Percentiles rank a stretch among this genome's conserved stretches.
Evolutionary conservation across 1,140 invertebrate species (phyloP).

Genomic region (Hycleus cichorii): DNA sequence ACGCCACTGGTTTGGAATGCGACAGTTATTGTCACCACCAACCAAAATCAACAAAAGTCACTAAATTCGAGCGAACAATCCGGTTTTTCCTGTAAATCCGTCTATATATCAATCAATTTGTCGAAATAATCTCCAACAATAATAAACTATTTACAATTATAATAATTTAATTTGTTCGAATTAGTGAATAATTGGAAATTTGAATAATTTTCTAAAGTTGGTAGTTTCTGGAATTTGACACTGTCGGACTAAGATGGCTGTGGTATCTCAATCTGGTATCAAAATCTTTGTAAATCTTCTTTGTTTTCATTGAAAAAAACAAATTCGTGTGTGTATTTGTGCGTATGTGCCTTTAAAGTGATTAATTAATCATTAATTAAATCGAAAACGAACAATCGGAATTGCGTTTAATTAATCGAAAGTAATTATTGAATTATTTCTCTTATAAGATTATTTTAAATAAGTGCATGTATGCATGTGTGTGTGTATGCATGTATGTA

Average conservation of each 20-base stretch:
- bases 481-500: not conserved
- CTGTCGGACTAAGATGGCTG: slow-evolving; percentile 38
- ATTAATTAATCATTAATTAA: slow-evolving; percentile 1
- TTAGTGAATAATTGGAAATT: too few relatives aligned
- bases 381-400: slow-evolving; percentile 3
- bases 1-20: too few relatives aligned
- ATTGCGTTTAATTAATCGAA: not conserved
- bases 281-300: slow-evolving; percentile 36
- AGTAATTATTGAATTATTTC: not conserved
- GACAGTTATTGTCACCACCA: too few relatives aligned
- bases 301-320: slow-evolving; percentile 37
- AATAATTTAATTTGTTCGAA: too few relatives aligned
- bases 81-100: too few relatives aligned
- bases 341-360: slow-evolving; percentile 15
- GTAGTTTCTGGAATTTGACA: slow-evolving; percentile 42
- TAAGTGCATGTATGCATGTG: not conserved
- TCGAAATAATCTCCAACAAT: too few relatives aligned
- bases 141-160: too few relatives aligned
- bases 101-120: too few relatives aligned
- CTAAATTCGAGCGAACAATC: too few relatives aligned
- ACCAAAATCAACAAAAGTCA: too few relatives aligned
- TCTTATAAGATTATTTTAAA: not conserved
- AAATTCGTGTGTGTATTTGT: too few relatives aligned
- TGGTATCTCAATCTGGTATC: slow-evolving; percentile 25
- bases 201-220: slow-evolving; percentile 25